Evolutionary conservation across 2,888 invertebrate genomes (phyloP).

Genomic region (Athrips mouffetella): DNA sequence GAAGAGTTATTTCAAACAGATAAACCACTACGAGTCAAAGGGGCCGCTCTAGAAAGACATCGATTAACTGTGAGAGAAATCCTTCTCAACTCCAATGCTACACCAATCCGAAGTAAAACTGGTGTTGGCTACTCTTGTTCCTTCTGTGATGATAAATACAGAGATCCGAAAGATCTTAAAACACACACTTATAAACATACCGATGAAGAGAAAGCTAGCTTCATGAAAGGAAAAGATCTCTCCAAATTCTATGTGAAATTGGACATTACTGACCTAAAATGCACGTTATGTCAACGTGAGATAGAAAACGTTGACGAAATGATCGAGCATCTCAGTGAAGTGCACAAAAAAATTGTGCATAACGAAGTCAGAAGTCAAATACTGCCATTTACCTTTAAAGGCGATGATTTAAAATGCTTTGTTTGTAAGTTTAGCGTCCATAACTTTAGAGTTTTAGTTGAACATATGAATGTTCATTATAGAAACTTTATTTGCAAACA

Average conservation of each 20-base stretch:
- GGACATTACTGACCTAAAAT: constrained; percentile 33
- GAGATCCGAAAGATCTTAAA: constrained; percentile 40
- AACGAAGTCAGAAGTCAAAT: constrained; percentile 35
- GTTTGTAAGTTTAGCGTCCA: constrained; percentile 33
- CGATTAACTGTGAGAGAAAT: constrained; percentile 35
- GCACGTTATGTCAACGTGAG: constrained; percentile 26
- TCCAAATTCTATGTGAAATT: constrained; percentile 34
- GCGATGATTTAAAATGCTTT: constrained; percentile 32
- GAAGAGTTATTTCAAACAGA: constrained; percentile 2
- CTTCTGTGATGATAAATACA: constrained; percentile 39
- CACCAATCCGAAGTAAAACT: constrained; percentile 39
- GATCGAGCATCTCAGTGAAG: constrained; percentile 27
- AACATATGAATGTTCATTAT: constrained; percentile 41
- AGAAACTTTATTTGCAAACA: constrained; percentile 36
- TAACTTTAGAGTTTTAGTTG: constrained; percentile 34
- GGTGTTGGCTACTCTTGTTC: constrained; percentile 42
- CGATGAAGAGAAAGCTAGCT: constrained; percentile 27
- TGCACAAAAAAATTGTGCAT: constrained; percentile 28
- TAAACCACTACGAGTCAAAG: constrained; percentile 9
- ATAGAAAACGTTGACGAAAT: constrained; percentile 25
- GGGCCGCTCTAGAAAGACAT: constrained; percentile 27
- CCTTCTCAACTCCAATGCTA: constrained; percentile 43
- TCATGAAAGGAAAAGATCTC: constrained; percentile 36
- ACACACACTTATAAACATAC: constrained; percentile 38
- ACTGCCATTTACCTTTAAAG: constrained; percentile 35